Evolutionary conservation across 2,113 vertebrate genomes (phyloP), one percentile per base, ranked within the genome.

Genomic region (Psophia crepitans): DNA sequence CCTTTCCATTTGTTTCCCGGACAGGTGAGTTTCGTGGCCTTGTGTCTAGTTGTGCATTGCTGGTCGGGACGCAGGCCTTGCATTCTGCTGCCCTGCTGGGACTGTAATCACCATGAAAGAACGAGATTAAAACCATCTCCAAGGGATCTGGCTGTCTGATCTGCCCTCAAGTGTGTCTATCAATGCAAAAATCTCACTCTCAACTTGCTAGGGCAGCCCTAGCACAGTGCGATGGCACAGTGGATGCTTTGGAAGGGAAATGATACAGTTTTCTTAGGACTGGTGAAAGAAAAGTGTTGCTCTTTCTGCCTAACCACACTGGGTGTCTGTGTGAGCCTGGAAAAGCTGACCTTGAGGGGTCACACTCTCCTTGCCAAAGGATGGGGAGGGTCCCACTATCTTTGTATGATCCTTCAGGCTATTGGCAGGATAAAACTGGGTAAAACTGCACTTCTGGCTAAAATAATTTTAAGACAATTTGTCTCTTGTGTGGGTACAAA

Each of bases 91-190:
- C 54, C 63, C 43, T 35, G 9, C 41, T 69, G 41, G n/a, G 21
- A 71, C 41, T 70, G 43, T 73, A 93, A 82, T 84, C 23, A 44
- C 93, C 86, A 80, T 23, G 49, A 92, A 69, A 95, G 75, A 89
- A 96, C 19, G 65, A 97, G 61, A 92, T 84, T 63, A 82, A 74
- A 95, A 92, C 49, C 78, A 78, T 65, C 74, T 80, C 41, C 46
- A 70, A 58, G 14, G 23, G 26, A 92, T 3, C 0, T 15, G 16
- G 15, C 74, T 65, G 32, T 69, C n/a, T 58, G 15, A 17, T 77
- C 49, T 89, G 37, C 58, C 79, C 37, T 84, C 41, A 66, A 0
- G 1, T 24, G 8, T 21, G 60, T 57, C 32, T 17, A 11, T 41
- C 76, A 86, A 28, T 30, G 41, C 44, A 90, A 77, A 92, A 35